A percentile compares a stretch with the other conserved stretches of the same genome.
These are phyloP conservation scores for Pogonophryne albipinna DNA, from an alignment of 2,797 vertebrate genomes.

Conservation along the genomic window DNA sequence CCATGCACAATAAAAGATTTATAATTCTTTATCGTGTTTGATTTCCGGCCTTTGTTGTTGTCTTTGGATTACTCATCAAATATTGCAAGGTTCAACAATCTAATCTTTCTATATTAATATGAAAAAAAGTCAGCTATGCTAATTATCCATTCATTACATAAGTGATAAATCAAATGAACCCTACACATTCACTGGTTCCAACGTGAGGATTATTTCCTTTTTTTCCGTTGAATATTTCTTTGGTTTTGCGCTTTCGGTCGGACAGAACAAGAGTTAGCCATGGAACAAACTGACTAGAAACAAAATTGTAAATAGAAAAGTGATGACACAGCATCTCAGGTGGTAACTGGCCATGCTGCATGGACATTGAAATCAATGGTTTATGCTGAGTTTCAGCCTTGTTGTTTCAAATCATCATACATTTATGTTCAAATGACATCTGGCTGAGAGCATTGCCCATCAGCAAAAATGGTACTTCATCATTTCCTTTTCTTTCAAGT, in stretches of 20 bases:
- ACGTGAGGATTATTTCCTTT: neutral
- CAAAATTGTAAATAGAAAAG: neutral
- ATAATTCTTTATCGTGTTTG: slow-evolving; percentile 90
- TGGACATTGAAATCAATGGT: too few species aligned
- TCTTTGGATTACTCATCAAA: neutral
- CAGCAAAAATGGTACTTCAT: too few species aligned
- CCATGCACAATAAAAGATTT: slow-evolving; percentile 99
- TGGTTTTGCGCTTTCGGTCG: neutral
- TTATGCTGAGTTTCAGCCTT: too few species aligned
- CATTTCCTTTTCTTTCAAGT: too few species aligned
- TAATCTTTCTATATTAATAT: neutral
- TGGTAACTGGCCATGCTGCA: neutral
- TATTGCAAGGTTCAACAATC: neutral
- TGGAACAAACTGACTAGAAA: neutral
- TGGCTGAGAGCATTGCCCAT: too few species aligned
- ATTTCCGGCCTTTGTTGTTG: slow-evolving; percentile 28
- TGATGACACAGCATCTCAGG: neutral
- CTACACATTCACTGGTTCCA: neutral
- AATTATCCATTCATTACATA: neutral
- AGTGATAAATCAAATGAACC: too few species aligned
- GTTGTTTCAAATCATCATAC: too few species aligned
- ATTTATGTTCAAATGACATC: too few species aligned
- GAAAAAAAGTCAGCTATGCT: neutral
- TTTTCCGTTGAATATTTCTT: neutral
- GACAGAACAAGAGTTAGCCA: neutral